Conservation (phyloP, 2,888 invertebrate genomes). For the Arctia plantaginis region DNA sequence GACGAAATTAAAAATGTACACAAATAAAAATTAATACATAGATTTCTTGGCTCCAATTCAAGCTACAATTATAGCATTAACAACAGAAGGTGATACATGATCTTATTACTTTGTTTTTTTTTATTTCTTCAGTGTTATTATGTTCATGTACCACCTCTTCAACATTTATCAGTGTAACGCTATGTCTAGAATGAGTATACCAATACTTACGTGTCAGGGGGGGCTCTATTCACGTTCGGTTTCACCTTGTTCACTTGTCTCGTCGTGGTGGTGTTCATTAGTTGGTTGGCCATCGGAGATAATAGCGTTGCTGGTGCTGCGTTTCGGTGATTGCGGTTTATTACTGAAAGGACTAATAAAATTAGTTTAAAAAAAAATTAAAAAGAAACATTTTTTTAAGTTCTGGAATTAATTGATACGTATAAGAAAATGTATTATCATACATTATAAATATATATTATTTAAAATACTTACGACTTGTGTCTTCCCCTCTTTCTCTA, state of each 20-base stretch:
- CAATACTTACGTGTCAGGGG: conserved; percentile 89
- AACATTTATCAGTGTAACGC: conserved; percentile 33
- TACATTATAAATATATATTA: background rate
- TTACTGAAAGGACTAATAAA: conserved; percentile 83
- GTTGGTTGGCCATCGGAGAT: conserved; percentile 88
- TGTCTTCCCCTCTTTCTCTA: conserved; percentile 91
- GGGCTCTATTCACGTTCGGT: conserved; percentile 93
- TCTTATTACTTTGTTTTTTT: background rate
- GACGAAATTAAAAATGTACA: conserved; percentile 23
- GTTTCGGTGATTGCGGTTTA: conserved; percentile 90
- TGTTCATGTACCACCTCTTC: conserved; percentile 41
- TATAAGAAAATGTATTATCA: no score
- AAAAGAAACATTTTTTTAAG: no score
- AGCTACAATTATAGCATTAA: conserved; percentile 52
- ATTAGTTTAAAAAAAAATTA: no score
- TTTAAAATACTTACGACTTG: conserved; percentile 89
- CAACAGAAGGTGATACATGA: conserved; percentile 44
- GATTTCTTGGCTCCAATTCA: conserved; percentile 48
- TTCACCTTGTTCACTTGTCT: conserved; percentile 96
- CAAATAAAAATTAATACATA: conserved; percentile 41
- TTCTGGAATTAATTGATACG: no score
- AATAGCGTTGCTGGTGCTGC: conserved; percentile 89
- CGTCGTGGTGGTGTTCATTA: conserved; percentile 91
- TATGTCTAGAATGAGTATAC: conserved; percentile 12
- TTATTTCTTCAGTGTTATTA: background rate